A percentile compares a stretch with the other conserved stretches of the same genome.
phyloP scores from a whole-genome alignment of 2,113 vertebrate species.

The Montifringilla adamsi region DNA sequence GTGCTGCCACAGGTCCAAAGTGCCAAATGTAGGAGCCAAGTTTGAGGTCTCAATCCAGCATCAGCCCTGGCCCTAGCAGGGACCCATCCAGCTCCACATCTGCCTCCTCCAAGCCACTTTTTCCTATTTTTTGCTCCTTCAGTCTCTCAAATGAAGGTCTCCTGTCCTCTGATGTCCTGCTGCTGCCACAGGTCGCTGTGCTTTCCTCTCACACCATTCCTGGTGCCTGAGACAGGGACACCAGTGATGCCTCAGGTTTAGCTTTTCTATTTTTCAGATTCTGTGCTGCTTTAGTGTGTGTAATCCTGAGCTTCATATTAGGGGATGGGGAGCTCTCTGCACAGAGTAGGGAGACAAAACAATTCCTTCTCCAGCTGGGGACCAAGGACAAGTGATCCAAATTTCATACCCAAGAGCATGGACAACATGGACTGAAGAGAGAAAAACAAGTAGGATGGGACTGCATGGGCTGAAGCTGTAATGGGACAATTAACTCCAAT shows the following conservation, averaged over 20 bases:
- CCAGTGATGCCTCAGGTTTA: not conserved
- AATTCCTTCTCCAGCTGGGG: not conserved
- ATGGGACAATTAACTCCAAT: not conserved
- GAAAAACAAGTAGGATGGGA: not conserved
- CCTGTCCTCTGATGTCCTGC: not conserved
- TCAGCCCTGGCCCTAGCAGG: not conserved
- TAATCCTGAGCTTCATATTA: not conserved
- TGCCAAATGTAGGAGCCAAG: not conserved
- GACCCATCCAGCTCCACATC: not conserved
- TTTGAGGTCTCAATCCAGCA: not conserved
- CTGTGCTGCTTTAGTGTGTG: not conserved
- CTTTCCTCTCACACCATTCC: not conserved
- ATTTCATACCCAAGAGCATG: not conserved
- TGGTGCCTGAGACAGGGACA: accelerated
- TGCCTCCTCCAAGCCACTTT: not conserved
- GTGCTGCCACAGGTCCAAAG: not conserved
- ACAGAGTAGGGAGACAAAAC: not conserved
- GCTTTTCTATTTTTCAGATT: not conserved
- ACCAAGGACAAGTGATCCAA: not conserved
- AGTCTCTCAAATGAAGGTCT: not conserved
- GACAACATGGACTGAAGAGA: not conserved
- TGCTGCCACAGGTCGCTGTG: not conserved
- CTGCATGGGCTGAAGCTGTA: not conserved
- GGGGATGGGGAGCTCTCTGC: not conserved
- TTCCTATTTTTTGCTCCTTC: not conserved